These are phyloP conservation scores for Abrostola tripartita DNA, from an alignment of 2,888 invertebrate species.

Conservation along the genomic window DNA sequence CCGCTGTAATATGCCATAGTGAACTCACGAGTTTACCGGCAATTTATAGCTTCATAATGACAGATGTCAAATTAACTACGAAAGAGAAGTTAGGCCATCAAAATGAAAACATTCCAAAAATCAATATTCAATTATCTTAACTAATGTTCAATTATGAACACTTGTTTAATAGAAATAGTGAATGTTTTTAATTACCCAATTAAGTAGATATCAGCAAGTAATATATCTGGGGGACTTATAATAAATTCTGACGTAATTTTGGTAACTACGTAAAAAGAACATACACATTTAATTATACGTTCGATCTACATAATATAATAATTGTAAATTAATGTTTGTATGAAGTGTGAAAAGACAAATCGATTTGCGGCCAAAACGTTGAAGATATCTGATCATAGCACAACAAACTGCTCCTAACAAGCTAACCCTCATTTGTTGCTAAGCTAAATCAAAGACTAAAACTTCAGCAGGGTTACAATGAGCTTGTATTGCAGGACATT, in stretches of 20 bases:
- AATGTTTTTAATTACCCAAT: constrained; percentile 22
- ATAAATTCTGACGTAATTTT: not conserved
- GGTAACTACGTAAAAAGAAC: not conserved
- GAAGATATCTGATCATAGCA: too few species aligned
- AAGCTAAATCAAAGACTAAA: too few species aligned
- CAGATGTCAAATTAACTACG: constrained; percentile 16
- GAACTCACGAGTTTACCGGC: not conserved
- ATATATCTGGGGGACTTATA: not conserved
- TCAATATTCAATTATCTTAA: constrained; percentile 30
- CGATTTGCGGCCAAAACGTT: too few species aligned
- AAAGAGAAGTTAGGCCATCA: constrained; percentile 13
- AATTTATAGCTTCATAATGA: not conserved
- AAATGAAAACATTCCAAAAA: constrained; percentile 28
- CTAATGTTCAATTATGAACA: constrained; percentile 34
- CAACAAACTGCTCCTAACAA: too few species aligned
- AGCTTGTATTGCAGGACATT: too few species aligned
- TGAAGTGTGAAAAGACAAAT: too few species aligned
- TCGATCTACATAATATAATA: too few species aligned
- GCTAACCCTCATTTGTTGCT: too few species aligned
- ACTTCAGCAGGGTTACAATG: too few species aligned
- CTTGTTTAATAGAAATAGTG: constrained; percentile 17
- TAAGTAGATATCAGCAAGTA: constrained; percentile 7
- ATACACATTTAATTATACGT: too few species aligned
- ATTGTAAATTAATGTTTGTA: too few species aligned
- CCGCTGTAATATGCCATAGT: not conserved